Base-by-base conservation (phyloP, 1,140 invertebrate genomes). In the Condylostylus longicornis region DNA sequence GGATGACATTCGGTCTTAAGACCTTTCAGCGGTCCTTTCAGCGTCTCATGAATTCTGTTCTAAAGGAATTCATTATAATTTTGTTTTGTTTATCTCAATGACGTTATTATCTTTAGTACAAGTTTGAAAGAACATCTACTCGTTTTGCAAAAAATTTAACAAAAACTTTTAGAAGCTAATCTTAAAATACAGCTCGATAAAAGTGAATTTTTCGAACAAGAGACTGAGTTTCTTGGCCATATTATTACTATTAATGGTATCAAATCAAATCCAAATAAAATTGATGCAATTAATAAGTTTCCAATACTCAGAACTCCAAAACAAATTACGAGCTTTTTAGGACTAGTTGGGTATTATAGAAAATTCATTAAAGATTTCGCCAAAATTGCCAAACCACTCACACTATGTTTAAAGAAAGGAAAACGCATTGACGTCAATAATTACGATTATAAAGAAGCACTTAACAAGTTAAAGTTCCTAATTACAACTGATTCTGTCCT, bases 1-100 rank as follows among this genome's bases (percentile, higher is more conserved):
- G 49, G 19, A 57, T 67, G 53, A 49, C 53, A 18, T 64, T 65
- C 37, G 61, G 58, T 13, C 32, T 65, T 15, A 55, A 57, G 47
- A 59, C 56, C 35, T 53, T 56, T 10, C 53, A 53, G 18, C 42
- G 49, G 8, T 61, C 53, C 14, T 66, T 67, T 47, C 56, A 67
- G 50, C 32, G 54, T 17, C 38, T 54, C n/a, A 66, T 67, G 53
- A 49, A 69, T 39, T 41, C 27, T 14, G 44, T 51, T 19, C 42
- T 54, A n/a, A 43, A 37, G 18, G 48, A 48, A 18, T 33, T 50
- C 36, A 45, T 50, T 40, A 47, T 47, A 41, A 36, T 30, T 42
- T 23, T 49, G 46, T 35, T 45, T 57, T 28, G 49, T 57, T 13
- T 60, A 62, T 37, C 28, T 55, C 8, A 51, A 62, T 34, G 51